Percentiles rank a stretch among this genome's conserved stretches.
Evolutionary conservation across 2,113 vertebrate genomes (phyloP).

Genomic region (Stigmatopora nigra): DNA sequence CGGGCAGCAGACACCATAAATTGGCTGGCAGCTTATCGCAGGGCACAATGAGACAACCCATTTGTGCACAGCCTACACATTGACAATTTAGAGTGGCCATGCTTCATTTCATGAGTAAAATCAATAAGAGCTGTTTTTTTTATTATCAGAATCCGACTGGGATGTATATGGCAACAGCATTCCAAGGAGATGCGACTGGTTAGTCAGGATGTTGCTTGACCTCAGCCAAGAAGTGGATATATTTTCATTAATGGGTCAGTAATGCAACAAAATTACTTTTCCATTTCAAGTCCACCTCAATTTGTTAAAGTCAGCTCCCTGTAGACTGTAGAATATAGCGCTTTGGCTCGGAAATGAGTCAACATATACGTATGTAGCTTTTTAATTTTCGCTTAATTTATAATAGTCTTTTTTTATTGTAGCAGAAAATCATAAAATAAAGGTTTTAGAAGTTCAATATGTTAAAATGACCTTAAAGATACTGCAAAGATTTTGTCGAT

Average conservation of each 20-base stretch:
- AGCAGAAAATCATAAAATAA: slow-evolving; percentile 12
- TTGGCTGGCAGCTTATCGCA: too few species aligned
- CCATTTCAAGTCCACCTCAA: slow-evolving; percentile 51
- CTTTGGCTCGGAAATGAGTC: slow-evolving; percentile 15
- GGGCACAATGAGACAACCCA: too few species aligned
- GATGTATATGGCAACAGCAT: not conserved
- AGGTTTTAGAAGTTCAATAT: slow-evolving; percentile 4
- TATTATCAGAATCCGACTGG: not conserved
- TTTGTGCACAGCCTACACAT: too few species aligned
- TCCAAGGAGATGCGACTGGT: slow-evolving; percentile 4
- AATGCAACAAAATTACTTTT: slow-evolving; percentile 48
- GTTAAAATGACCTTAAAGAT: not conserved
- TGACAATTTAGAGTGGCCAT: too few species aligned
- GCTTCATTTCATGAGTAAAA: not conserved
- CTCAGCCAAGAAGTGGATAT: slow-evolving; percentile 6
- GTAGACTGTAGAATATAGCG: slow-evolving; percentile 18
- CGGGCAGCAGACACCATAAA: too few species aligned
- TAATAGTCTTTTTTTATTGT: slow-evolving; percentile 22
- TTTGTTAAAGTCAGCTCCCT: slow-evolving; percentile 49
- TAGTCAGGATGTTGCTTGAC: not conserved
- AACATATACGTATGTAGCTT: slow-evolving; percentile 34
- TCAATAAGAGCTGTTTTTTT: not conserved
- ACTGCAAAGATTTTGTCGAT: too few species aligned
- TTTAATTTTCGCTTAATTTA: slow-evolving; percentile 4
- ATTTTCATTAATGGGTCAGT: slow-evolving; percentile 23